Percentiles rank a stretch among this genome's conserved stretches.
Evolutionary conservation across 2,888 invertebrate genomes (phyloP).

Genomic region (Temnothorax rugatulus): DNA sequence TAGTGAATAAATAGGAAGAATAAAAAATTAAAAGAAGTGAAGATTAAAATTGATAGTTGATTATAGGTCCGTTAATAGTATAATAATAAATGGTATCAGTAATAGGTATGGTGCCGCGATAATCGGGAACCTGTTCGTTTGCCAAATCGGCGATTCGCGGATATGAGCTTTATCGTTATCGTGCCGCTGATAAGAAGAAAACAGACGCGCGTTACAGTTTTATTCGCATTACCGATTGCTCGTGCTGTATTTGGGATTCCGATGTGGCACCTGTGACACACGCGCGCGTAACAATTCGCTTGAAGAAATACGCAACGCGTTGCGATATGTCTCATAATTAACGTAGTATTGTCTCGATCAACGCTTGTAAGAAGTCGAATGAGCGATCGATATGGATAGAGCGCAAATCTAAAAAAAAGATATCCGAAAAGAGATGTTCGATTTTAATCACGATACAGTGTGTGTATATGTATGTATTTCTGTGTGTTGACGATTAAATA

Average conservation of each 20-base stretch:
- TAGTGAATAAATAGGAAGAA: neutral
- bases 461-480: neutral
- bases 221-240: constrained; percentile 52
- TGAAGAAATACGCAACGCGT: neutral
- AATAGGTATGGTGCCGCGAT: neutral
- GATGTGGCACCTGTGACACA: constrained; percentile 10
- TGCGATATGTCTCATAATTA: constrained; percentile 4
- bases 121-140: constrained; percentile 31
- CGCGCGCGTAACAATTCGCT: neutral
- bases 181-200: constrained; percentile 60
- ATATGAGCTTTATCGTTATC: constrained; percentile 65
- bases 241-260: constrained; percentile 36
- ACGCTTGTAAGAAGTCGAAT: neutral
- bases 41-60: neutral
- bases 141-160: constrained; percentile 46
- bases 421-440: neutral
- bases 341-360: neutral
- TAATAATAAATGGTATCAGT: neutral
- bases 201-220: constrained; percentile 47
- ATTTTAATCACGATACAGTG: neutral
- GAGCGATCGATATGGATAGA: neutral
- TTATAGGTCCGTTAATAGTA: neutral
- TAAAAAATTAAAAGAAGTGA: neutral
- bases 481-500: neutral
- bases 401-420: neutral